Conservation (phyloP, 2,888 invertebrate species). For the Oligia strigilis region DNA sequence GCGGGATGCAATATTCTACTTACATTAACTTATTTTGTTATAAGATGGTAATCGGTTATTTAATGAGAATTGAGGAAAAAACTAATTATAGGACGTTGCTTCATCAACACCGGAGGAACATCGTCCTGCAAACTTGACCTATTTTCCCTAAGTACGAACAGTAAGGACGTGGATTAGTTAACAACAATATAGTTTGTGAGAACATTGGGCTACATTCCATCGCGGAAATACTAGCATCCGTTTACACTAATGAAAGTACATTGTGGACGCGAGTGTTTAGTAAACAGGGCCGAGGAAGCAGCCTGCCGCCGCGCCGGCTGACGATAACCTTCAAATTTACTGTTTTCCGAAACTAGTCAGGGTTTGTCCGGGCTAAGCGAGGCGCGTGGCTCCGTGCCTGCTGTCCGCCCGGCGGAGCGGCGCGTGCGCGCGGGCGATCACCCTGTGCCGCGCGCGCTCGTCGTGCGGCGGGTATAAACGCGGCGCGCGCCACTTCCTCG, state of each 20-base stretch:
- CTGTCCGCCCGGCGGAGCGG: not conserved
- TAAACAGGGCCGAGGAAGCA: conserved; percentile 39
- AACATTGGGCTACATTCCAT: not conserved
- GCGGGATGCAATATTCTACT: conserved; percentile 34
- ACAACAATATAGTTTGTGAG: not conserved
- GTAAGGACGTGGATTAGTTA: conserved; percentile 4
- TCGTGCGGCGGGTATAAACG: conserved; percentile 70
- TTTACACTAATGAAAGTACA: conserved; percentile 31
- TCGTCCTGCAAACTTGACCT: not conserved
- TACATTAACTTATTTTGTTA: not conserved
- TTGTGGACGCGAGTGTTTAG: conserved; percentile 41
- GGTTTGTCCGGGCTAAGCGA: not conserved
- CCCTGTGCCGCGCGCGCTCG: conserved; percentile 2
- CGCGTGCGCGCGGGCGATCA: conserved; percentile 4
- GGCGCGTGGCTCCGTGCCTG: not conserved
- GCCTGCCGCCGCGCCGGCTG: conserved; percentile 13
- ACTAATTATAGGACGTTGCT: not conserved
- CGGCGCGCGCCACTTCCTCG: conserved; percentile 46
- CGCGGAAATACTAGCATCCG: conserved; percentile 34
- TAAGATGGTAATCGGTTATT: not conserved
- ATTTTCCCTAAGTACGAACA: conserved; percentile 7
- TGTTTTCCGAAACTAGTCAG: not conserved
- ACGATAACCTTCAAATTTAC: conserved; percentile 2
- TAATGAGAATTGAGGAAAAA: not conserved
- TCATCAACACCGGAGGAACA: not conserved